Conservation (phyloP, 2,797 vertebrate genomes). For the Galagoides demidoff region DNA sequence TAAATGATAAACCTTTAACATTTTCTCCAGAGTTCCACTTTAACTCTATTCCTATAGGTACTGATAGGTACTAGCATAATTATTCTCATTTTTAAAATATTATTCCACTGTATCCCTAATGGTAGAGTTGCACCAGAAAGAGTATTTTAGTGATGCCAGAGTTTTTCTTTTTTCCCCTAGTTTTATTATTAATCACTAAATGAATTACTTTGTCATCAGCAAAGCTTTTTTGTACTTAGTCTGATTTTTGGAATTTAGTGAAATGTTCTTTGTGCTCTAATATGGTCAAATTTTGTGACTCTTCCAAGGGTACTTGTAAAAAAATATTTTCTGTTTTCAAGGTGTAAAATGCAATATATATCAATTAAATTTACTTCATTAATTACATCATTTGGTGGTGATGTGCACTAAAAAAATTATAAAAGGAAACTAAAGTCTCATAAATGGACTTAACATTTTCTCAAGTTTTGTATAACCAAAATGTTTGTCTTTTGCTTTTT, state of each 20-base stretch:
- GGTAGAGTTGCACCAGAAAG: not conserved
- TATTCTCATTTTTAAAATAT: not conserved
- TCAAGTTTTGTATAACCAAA: not conserved
- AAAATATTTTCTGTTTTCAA: not conserved
- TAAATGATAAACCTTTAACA: constrained; percentile 12
- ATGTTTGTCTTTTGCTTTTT: constrained; percentile 17
- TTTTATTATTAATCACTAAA: constrained; percentile 51
- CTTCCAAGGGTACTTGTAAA: not conserved
- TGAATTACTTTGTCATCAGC: not conserved
- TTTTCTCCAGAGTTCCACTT: not conserved
- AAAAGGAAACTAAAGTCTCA: not conserved
- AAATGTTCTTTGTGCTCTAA: not conserved
- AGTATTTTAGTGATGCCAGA: not conserved
- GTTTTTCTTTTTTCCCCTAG: not conserved
- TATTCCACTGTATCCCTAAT: constrained; percentile 11
- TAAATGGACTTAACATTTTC: not conserved
- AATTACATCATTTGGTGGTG: constrained; percentile 15
- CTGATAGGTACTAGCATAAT: not conserved
- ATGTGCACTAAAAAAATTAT: not conserved
- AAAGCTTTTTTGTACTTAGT: not conserved
- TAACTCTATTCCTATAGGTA: not conserved
- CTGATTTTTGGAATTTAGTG: constrained; percentile 20
- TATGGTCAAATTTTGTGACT: not conserved
- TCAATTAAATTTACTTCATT: constrained; percentile 14
- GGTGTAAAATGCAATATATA: not conserved